A percentile compares a stretch with the other conserved stretches of the same genome.
Conservation (phyloP, 2,888 invertebrate species). For the Philereme vetulata region DNA sequence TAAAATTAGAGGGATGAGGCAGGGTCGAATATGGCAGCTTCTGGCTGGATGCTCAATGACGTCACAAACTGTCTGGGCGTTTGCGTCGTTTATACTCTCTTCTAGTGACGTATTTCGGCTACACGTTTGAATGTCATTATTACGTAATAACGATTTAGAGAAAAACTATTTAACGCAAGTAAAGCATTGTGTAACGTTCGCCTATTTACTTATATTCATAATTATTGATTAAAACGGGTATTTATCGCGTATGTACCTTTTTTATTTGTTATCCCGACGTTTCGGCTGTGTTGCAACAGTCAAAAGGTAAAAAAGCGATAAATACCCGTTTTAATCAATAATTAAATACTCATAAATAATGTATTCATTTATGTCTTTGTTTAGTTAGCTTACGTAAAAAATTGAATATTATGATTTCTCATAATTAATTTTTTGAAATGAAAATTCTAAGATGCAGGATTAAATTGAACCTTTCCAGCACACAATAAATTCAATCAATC, state of each 20-base stretch:
- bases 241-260: no score
- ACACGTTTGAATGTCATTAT: background rate
- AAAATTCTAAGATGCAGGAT: background rate
- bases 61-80: constrained; percentile 18
- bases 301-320: no score
- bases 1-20: constrained; percentile 7
- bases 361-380: background rate
- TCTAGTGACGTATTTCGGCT: constrained; percentile 1
- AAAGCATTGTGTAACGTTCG: background rate
- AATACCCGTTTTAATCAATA: no score
- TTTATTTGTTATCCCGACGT: no score
- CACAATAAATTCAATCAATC: background rate
- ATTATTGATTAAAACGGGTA: no score
- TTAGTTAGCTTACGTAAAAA: background rate
- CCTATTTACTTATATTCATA: background rate
- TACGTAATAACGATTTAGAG: background rate
- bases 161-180: constrained; percentile 1
- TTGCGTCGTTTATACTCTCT: constrained; percentile 6
- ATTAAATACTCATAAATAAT: no score
- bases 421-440: no score
- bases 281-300: no score
- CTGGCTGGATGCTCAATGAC: constrained; percentile 11
- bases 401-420: background rate
- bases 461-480: background rate
- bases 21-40: background rate